Evolutionary conservation across 2,888 invertebrate genomes (phyloP).

Genomic region (Dione juno): DNA sequence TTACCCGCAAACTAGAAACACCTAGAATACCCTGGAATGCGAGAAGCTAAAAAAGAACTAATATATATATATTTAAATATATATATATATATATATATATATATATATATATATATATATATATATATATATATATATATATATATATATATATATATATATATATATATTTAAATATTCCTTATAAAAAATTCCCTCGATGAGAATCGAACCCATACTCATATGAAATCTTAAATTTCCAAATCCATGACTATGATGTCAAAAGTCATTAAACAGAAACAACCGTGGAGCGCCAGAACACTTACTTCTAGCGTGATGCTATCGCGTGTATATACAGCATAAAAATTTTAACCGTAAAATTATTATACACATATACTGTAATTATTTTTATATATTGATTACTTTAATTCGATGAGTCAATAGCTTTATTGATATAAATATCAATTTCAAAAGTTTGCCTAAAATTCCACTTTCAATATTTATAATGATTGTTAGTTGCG

Average conservation of each 20-base stretch:
- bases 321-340: constrained; percentile 66
- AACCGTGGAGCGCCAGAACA: constrained; percentile 48
- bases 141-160: too few species aligned
- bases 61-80: too few species aligned
- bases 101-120: too few species aligned
- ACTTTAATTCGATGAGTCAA: constrained; percentile 38
- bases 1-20: too few species aligned
- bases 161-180: background rate
- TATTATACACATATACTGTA: constrained; percentile 34
- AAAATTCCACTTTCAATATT: constrained; percentile 43
- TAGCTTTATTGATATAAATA: constrained; percentile 43
- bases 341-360: constrained; percentile 59
- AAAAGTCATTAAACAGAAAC: constrained; percentile 36
- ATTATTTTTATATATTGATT: constrained; percentile 25
- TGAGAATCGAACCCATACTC: background rate
- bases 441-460: constrained; percentile 41
- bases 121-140: too few species aligned
- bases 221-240: too few species aligned
- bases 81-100: too few species aligned
- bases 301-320: constrained; percentile 58
- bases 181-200: background rate
- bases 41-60: too few species aligned
- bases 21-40: too few species aligned
- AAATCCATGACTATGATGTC: background rate
- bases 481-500: constrained; percentile 20